Base-by-base conservation (phyloP, 2,888 invertebrate genomes). In the Octonoba sinensis region DNA sequence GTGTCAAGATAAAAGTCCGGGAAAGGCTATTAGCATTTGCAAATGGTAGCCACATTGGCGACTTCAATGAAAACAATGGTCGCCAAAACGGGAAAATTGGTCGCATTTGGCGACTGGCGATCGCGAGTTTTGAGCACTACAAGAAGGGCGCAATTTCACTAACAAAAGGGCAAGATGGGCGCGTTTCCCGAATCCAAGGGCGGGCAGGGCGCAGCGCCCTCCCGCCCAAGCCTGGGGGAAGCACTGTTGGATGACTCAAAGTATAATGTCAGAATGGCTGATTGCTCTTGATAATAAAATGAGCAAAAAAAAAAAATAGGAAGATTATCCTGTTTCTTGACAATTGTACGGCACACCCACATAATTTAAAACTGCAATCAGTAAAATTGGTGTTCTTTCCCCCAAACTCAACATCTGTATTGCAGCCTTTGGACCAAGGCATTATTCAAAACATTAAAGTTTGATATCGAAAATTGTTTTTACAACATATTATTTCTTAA, bases 231-330 rank as follows among this genome's bases (percentile, higher is more conserved):
- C n/a, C n/a, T n/a, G n/a, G n/a, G n/a, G n/a, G n/a, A n/a, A n/a
- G n/a, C n/a, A n/a, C n/a, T n/a, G n/a, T n/a, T n/a, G 65, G n/a
- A 65, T 65, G 65, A 65, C 46, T 36, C 65, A 46, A 65, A n/a
- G n/a, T 47, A 65, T 65, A 16, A 65, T 60, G 60, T 60, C 60
- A 13, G 27, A 11, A 24, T 60, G 22, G 60, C 24, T 60, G 12
- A 60, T 60, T 65, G 65, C 13, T 44, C n/a, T 65, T n/a, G 47
- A 65, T 65, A 20, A 65, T 27, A 44, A 47, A 65, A 65, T 46
- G 18, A 65, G 18, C 15, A 65, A 65, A 64, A 16, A n/a, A n/a
- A n/a, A n/a, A 36, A 65, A 24, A 3, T 13, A 16, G 18, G 47
- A 44, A 20, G n/a, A 65, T 60, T 20, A 3, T 60, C 22, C 22